A percentile compares a stretch with the other conserved stretches of the same genome.
Conservation (phyloP, 2,113 vertebrate species). For the Pristiophorus japonicus region DNA sequence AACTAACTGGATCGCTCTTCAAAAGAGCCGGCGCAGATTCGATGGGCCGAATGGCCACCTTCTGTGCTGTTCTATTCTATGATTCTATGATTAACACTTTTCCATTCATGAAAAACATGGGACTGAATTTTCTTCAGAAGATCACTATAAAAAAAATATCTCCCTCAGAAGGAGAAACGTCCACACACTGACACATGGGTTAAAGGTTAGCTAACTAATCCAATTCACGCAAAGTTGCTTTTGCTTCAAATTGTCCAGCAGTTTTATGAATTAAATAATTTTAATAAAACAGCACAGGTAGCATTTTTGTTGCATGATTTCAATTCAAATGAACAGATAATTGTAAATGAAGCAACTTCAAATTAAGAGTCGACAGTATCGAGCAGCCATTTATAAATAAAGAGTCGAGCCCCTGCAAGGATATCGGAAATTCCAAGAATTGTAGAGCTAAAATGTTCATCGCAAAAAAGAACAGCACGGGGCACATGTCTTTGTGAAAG, state of each 20-base stretch:
- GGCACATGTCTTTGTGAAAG: not conserved
- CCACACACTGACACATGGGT: not conserved
- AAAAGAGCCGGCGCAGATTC: no score
- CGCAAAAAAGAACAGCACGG: not conserved
- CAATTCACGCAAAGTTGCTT: not conserved
- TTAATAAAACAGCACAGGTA: not conserved
- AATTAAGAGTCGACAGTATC: not conserved
- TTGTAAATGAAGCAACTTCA: not conserved
- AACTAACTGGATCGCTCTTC: no score
- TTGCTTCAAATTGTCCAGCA: not conserved
- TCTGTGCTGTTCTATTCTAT: no score
- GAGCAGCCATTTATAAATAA: not conserved
- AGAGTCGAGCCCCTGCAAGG: not conserved
- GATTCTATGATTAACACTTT: not conserved
- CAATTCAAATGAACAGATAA: not conserved
- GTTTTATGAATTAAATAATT: not conserved
- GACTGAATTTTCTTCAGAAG: not conserved
- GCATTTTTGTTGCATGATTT: not conserved
- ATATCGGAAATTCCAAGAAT: not conserved
- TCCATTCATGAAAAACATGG: not conserved
- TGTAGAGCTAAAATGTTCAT: not conserved
- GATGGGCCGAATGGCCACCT: no score
- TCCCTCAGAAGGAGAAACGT: not conserved
- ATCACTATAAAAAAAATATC: not conserved
- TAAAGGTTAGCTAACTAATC: not conserved